A percentile compares a stretch with the other conserved stretches of the same genome.
Conservation (phyloP, 2,888 invertebrate species). For the Rotaria sp. region DNA sequence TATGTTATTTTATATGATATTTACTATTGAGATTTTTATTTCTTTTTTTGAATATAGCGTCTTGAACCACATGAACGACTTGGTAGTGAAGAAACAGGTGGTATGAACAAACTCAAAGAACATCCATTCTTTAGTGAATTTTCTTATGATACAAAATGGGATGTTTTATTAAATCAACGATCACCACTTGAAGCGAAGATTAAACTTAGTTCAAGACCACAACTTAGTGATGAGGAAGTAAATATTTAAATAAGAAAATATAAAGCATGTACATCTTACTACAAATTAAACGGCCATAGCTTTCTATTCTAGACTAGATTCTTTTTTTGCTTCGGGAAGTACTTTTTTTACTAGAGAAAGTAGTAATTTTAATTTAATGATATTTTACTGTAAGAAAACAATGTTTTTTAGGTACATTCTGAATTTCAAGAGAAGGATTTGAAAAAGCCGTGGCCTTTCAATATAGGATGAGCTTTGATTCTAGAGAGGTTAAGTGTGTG, state of each 20-base stretch:
- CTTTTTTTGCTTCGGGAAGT: no score
- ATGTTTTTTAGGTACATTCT: no score
- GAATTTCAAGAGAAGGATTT: no score
- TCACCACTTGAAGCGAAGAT: not conserved
- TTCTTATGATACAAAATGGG: not conserved
- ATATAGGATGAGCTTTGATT: no score
- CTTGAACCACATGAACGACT: conserved; percentile 72
- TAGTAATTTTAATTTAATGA: no score
- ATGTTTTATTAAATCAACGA: not conserved
- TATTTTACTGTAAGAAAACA: no score
- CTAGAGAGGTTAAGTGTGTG: no score
- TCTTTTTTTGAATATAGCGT: conserved; percentile 53
- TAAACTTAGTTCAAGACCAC: not conserved
- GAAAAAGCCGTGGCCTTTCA: no score
- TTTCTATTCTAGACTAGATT: no score
- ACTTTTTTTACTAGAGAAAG: no score
- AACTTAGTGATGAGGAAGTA: not conserved
- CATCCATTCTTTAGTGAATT: conserved; percentile 75
- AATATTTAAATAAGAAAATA: not conserved
- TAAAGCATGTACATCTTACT: no score
- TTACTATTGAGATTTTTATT: not conserved
- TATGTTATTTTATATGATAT: not conserved
- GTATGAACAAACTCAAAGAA: conserved; percentile 61
- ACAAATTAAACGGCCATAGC: no score
- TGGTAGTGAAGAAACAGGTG: conserved; percentile 64